Evolutionary conservation across 2,113 vertebrate species (phyloP).

Genomic region (Eupsittula cactorum): DNA sequence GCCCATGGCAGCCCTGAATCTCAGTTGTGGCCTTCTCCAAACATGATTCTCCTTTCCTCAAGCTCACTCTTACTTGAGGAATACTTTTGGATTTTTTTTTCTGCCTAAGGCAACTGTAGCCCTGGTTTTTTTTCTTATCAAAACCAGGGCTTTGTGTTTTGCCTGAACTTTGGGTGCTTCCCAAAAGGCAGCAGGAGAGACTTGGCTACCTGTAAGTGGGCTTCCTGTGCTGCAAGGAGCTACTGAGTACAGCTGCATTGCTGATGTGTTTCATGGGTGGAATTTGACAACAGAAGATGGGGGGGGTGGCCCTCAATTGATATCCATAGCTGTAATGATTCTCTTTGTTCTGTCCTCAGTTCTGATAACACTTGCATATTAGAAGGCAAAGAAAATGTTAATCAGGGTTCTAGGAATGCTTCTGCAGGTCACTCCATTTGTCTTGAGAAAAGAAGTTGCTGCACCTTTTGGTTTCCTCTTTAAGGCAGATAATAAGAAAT

Average conservation of each 20-base stretch:
- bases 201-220: not conserved
- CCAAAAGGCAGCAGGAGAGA: not conserved
- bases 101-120: not conserved
- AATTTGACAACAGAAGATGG: not conserved
- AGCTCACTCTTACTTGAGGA: slow-evolving; percentile 8
- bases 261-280: not conserved
- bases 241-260: not conserved
- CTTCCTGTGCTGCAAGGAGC: not conserved
- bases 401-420: slow-evolving; percentile 27
- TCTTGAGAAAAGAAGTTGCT: not conserved
- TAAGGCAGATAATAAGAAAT: not conserved
- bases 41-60: not conserved
- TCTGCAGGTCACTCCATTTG: not conserved
- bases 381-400: not conserved
- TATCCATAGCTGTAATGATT: slow-evolving; percentile 64
- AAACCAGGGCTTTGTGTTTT: slow-evolving; percentile 1
- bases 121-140: not conserved
- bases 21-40: slow-evolving; percentile 60
- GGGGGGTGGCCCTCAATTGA: not conserved
- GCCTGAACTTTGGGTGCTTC: not conserved
- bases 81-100: not conserved
- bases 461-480: not conserved
- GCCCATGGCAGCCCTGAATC: slow-evolving; percentile 59
- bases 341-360: slow-evolving; percentile 50
- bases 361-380: slow-evolving; percentile 22